phyloP scores from a whole-genome alignment of 2,888 invertebrate species.

The Limnephilus auricula region DNA sequence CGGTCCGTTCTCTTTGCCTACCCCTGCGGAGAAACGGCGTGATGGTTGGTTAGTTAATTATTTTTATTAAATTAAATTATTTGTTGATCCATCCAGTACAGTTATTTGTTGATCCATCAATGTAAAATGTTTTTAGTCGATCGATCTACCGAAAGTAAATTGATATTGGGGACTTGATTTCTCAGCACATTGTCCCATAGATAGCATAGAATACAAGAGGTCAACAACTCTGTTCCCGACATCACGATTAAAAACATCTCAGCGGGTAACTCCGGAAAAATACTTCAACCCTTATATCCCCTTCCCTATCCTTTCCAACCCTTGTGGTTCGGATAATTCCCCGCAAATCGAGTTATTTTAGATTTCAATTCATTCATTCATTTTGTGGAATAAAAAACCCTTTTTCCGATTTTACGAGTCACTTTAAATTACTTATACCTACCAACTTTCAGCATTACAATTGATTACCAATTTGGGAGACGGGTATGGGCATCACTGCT shows the following conservation, averaged over 20 bases:
- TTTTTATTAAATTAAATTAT: too few species aligned
- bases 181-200: not conserved
- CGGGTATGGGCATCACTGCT: too few species aligned
- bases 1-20: too few species aligned
- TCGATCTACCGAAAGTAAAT: not conserved
- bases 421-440: too few species aligned
- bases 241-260: not conserved
- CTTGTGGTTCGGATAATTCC: not conserved
- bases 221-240: not conserved
- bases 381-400: too few species aligned
- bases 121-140: not conserved
- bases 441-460: too few species aligned
- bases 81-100: too few species aligned
- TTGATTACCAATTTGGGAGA: too few species aligned
- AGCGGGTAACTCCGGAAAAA: not conserved
- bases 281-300: not conserved
- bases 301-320: not conserved
- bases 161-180: not conserved
- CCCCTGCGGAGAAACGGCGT: too few species aligned
- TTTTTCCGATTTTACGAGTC: too few species aligned
- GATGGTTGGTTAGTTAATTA: too few species aligned
- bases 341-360: not conserved
- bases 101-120: too few species aligned
- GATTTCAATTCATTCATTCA: not conserved
- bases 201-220: not conserved